phyloP scores from a whole-genome alignment of 2,888 invertebrate species.

The Hetaerina titia region DNA sequence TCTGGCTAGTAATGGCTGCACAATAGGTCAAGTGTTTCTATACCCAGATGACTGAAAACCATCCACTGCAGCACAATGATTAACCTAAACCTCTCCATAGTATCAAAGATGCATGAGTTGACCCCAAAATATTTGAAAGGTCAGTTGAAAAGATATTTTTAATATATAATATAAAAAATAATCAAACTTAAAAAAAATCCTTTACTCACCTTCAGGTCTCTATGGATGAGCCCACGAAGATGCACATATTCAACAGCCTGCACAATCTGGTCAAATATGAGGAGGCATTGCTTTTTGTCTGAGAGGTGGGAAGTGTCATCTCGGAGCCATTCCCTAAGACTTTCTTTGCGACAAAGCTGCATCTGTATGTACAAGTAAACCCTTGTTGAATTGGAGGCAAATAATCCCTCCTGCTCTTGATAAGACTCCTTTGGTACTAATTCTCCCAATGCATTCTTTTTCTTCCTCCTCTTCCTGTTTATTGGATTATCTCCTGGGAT shows the following conservation, averaged over 20 bases:
- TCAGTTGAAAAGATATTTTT: no score
- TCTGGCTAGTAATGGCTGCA: no score
- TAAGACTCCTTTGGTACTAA: background rate
- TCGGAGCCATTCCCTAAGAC: conserved; percentile 93
- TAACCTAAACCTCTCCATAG: no score
- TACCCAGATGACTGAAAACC: no score
- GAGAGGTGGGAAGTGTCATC: conserved; percentile 77
- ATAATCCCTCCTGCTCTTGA: background rate
- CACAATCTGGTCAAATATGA: conserved; percentile 93
- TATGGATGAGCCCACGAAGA: conserved; percentile 93
- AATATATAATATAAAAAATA: no score
- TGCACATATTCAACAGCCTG: conserved; percentile 98
- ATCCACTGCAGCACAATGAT: no score
- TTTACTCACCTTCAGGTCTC: conserved; percentile 91
- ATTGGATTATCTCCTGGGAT: background rate
- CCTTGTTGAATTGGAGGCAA: background rate
- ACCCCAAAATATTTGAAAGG: no score
- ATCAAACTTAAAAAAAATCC: no score
- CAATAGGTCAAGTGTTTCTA: no score
- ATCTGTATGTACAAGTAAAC: conserved; percentile 96
- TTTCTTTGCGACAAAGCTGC: conserved; percentile 95
- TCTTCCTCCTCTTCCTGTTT: background rate
- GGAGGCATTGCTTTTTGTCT: conserved; percentile 74
- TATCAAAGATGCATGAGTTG: no score
- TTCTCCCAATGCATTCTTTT: background rate